A percentile compares a stretch with the other conserved stretches of the same genome.
phyloP scores from a whole-genome alignment of 2,888 invertebrate species.

The Melangyna quadrimaculata region DNA sequence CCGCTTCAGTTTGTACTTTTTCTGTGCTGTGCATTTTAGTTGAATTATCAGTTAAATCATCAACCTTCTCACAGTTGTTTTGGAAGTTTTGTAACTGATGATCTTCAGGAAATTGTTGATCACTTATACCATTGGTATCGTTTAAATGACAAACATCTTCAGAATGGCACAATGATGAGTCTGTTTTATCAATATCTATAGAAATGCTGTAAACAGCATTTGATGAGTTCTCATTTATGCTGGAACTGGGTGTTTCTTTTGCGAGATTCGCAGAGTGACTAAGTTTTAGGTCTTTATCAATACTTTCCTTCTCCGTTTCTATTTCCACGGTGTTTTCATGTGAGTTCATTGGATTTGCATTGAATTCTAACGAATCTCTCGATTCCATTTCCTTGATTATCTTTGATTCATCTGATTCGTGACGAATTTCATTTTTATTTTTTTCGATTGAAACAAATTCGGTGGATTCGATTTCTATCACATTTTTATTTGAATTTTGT shows the following conservation, averaged over 20 bases:
- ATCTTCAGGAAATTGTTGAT: background rate
- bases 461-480: background rate
- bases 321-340: background rate
- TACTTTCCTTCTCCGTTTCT: background rate
- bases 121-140: background rate
- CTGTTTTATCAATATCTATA: background rate
- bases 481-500: background rate
- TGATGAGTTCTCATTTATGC: background rate
- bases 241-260: background rate
- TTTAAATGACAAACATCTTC: background rate
- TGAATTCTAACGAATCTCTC: background rate
- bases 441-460: background rate
- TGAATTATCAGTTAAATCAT: background rate
- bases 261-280: background rate
- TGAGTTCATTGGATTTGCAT: background rate
- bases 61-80: background rate
- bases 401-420: background rate
- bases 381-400: background rate
- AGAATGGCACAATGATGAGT: background rate
- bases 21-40: background rate
- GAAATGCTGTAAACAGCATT: background rate
- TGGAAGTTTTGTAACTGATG: background rate
- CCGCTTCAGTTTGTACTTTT: background rate
- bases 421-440: background rate
- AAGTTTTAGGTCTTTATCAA: background rate